Evolutionary conservation across 53 echinoderm and acorn worm genomes (phyloP).

Genomic region (Apostichopus leukothele): DNA sequence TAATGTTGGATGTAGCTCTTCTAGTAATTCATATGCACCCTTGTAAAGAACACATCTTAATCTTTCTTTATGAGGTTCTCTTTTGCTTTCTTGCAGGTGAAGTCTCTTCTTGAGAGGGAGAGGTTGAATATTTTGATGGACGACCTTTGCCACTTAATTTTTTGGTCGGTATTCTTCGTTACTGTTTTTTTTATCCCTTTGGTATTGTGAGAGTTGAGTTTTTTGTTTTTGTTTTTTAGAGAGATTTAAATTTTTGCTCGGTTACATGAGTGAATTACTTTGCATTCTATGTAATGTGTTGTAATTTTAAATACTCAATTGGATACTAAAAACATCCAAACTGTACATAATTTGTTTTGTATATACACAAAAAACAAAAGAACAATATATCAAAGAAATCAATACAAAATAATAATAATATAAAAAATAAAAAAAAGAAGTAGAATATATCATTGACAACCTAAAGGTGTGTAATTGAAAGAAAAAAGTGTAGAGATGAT

Average conservation of each 20-base stretch:
- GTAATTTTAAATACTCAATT: too few species aligned
- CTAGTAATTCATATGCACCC: neutral
- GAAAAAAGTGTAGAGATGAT: too few species aligned
- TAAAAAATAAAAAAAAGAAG: too few species aligned
- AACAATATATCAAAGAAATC: too few species aligned
- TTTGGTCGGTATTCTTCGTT: constrained; percentile 42
- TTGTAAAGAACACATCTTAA: constrained; percentile 64
- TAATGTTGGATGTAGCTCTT: neutral
- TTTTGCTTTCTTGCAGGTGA: constrained; percentile 53
- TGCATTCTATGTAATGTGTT: too few species aligned
- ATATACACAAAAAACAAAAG: too few species aligned
- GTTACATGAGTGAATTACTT: too few species aligned
- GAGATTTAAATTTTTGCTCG: neutral
- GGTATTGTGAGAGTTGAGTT: neutral
- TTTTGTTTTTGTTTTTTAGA: neutral
- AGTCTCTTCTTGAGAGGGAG: neutral
- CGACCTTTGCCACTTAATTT: neutral
- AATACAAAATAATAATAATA: too few species aligned
- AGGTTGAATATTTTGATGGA: neutral
- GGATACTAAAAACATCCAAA: too few species aligned
- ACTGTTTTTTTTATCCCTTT: neutral
- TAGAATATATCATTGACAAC: too few species aligned
- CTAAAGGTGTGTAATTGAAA: too few species aligned
- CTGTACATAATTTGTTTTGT: too few species aligned
- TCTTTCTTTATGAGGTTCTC: constrained; percentile 68